phyloP scores from a whole-genome alignment of 2,797 vertebrate genomes.

The Hylomyscus alleni region DNA sequence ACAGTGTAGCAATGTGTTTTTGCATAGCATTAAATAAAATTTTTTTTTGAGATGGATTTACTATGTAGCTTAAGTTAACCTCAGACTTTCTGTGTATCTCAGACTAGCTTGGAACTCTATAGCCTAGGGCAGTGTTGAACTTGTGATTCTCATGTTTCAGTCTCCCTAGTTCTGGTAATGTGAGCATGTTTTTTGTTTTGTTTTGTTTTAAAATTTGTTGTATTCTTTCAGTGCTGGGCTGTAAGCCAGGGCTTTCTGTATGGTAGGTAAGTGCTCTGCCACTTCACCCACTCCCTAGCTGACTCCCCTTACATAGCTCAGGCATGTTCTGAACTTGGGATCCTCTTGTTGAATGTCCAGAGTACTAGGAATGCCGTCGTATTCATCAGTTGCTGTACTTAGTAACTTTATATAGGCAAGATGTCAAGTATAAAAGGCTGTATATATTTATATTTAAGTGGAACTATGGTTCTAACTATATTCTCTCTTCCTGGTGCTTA shows the following conservation, averaged over 20 bases:
- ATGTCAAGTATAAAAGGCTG: neutral
- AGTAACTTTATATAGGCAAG: neutral
- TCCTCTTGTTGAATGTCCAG: neutral
- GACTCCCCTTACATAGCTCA: neutral
- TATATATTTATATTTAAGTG: conserved; percentile 26
- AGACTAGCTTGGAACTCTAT: neutral
- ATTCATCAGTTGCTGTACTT: neutral
- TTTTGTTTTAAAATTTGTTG: neutral
- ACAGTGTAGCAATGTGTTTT: neutral
- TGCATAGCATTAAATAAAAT: neutral
- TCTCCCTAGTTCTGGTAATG: neutral
- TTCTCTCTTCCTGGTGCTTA: conserved; percentile 34
- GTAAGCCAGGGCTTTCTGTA: neutral
- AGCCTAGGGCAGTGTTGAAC: neutral
- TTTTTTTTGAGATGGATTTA: neutral
- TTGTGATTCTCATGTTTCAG: neutral
- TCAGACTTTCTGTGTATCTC: neutral
- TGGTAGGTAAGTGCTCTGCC: neutral
- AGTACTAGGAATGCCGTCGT: neutral
- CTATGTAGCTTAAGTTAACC: neutral
- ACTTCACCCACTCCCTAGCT: neutral
- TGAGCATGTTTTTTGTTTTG: neutral
- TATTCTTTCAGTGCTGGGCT: neutral
- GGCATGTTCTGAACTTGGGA: neutral
- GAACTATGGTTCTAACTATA: neutral